phyloP scores from a whole-genome alignment of 2,113 vertebrate genomes.

The Lepisosteus oculatus region DNA sequence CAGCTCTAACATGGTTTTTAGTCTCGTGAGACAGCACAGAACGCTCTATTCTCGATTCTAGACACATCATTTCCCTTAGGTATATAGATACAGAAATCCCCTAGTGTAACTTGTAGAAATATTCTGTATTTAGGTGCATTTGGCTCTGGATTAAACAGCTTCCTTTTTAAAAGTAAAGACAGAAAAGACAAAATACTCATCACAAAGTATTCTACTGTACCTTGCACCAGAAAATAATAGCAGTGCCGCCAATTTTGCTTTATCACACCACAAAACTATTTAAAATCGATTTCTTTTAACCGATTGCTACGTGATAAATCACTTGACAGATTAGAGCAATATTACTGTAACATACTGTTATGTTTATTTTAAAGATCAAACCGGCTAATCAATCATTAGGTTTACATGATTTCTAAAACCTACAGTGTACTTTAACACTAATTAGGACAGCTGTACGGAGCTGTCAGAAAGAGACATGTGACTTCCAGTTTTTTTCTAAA shows the following conservation, averaged over 20 bases:
- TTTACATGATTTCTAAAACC: not conserved
- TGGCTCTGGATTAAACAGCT: too few relatives aligned
- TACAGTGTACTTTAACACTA: conserved; percentile 10
- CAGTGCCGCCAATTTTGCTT: too few relatives aligned
- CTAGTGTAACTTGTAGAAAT: not conserved
- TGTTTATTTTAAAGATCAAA: not conserved
- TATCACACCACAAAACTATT: not conserved
- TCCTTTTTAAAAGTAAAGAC: too few relatives aligned
- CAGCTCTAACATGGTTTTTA: not conserved
- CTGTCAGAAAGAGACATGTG: conserved; percentile 13
- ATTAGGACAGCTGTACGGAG: conserved; percentile 13
- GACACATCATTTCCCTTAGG: not conserved
- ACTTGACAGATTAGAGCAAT: not conserved
- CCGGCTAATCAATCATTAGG: conserved; percentile 13
- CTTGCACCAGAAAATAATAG: too few relatives aligned
- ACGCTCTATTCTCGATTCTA: not conserved
- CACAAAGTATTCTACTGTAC: too few relatives aligned
- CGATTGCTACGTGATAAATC: not conserved
- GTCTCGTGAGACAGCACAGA: not conserved
- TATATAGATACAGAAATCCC: conserved; percentile 5
- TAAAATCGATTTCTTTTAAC: not conserved
- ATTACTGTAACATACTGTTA: conserved; percentile 13
- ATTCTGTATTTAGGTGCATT: too few relatives aligned
- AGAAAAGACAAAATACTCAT: too few relatives aligned
- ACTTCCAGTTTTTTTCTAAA: not conserved